Evolutionary conservation across 2,888 invertebrate species (phyloP).

Genomic region (Polylopha cassiicola): DNA sequence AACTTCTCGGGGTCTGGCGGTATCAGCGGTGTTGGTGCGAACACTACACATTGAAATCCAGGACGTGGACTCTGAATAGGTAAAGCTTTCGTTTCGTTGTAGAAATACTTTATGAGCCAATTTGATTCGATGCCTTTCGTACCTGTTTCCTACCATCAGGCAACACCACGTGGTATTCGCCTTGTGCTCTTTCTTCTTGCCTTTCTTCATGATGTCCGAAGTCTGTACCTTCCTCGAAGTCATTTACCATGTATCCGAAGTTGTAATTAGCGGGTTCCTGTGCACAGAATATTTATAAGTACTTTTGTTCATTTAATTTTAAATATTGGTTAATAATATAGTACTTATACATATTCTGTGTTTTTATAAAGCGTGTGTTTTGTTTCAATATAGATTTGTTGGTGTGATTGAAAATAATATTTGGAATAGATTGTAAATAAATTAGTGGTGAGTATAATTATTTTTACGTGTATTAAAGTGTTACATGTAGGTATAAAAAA

Average conservation of each 20-base stretch:
- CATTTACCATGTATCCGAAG: slow-evolving; percentile 81
- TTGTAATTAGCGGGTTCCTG: slow-evolving; percentile 82
- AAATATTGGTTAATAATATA: slow-evolving; percentile 9
- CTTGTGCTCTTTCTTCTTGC: slow-evolving; percentile 77
- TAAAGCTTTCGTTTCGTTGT: too few relatives aligned
- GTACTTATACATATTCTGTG: slow-evolving; percentile 41
- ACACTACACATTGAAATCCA: too few relatives aligned
- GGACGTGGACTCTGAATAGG: too few relatives aligned
- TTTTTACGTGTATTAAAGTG: too few relatives aligned
- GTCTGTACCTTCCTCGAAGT: slow-evolving; percentile 78
- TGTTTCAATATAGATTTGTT: neutral
- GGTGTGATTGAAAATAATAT: too few relatives aligned
- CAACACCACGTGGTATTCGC: slow-evolving; percentile 80
- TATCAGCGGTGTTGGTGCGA: too few relatives aligned
- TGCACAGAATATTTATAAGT: slow-evolving; percentile 45
- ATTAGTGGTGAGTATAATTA: too few relatives aligned
- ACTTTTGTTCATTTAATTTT: slow-evolving; percentile 24
- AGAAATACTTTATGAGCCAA: too few relatives aligned
- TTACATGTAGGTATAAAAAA: too few relatives aligned
- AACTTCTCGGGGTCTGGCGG: neutral
- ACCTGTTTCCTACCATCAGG: slow-evolving; percentile 82
- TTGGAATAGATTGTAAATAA: too few relatives aligned
- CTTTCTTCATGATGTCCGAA: slow-evolving; percentile 81
- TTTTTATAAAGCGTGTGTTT: neutral
- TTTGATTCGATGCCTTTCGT: too few relatives aligned